Base-by-base conservation (phyloP, 2,113 vertebrate genomes). In the Planiliza haematocheilus region DNA sequence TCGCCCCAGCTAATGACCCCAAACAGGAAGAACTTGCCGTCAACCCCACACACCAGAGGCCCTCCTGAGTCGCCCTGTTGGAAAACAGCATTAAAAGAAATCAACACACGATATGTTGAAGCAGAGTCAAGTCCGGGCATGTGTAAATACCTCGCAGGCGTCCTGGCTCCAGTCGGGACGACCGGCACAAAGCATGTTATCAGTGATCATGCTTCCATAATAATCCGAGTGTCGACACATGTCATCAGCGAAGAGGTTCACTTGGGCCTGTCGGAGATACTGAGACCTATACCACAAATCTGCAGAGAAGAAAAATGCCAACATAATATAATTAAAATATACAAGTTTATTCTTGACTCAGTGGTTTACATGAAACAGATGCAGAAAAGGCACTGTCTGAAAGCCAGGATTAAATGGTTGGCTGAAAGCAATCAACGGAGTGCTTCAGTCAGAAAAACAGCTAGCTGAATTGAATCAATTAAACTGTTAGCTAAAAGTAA, bases 111-210 rank as follows among this genome's bases (percentile, higher is more conserved):
- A 51, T 21, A 10, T 12, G 7, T 0, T 10, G 10, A 34, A 0
- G 17, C 3, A 2, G 0, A 16, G 7, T 51, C 67, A 0, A 5
- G 61, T 39, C 12, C 1, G 5, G 74, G 49, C 74, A 8, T 7
- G 81, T 21, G 1, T 37, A 42, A 4, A 86, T 91, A 97, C 97
- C 93, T 95, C 91, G 72, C 97, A 98, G 1, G 96, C 88, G 55
- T 99, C 97, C 17, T 81, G 91, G 65, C 88, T 77, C 97, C 97
- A 98, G 7, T 76, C 75, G 0, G 91, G 82, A 21, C 93, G 92
- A 12, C 91, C 95, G 11, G 97, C 97, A 82, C 97, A 99, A 17
- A 98, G 82, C 97, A 98, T 98, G 70, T 96, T 96, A 17, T 86
- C 86, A 10, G 92, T 97, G 70, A 99, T 83, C 83, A 87, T 81